Evolutionary conservation across 2,113 vertebrate genomes (phyloP).

Genomic region (Gallinago undulata): DNA sequence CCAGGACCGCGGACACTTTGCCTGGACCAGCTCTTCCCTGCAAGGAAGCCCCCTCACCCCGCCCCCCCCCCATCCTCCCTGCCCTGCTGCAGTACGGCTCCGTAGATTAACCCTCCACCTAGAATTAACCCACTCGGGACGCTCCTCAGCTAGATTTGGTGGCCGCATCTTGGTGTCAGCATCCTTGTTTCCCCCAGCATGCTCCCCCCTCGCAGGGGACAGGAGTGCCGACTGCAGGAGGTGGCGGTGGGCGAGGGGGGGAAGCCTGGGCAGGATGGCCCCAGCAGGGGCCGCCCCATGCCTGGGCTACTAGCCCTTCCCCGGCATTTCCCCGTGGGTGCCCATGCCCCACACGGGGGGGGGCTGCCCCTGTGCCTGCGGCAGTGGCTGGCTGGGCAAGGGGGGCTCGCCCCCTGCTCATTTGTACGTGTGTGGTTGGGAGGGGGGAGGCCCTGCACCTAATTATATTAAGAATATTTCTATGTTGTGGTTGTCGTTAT

Average conservation of each 20-base stretch:
- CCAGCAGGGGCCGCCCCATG: not conserved
- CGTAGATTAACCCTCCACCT: slow-evolving; percentile 64
- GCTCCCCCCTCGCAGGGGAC: slow-evolving; percentile 44
- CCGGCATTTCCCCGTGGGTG: not conserved
- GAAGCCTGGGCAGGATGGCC: not conserved
- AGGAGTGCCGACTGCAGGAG: slow-evolving; percentile 39
- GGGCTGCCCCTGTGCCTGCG: not conserved
- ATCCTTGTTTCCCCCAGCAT: slow-evolving; percentile 59
- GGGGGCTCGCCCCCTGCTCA: not conserved
- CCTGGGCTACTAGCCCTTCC: not conserved
- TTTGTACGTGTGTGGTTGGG: slow-evolving; percentile 53
- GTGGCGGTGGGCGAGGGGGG: rapidly evolving
- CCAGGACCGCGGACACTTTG: slow-evolving; percentile 8
- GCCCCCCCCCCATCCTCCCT: not conserved
- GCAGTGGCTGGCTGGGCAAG: not conserved
- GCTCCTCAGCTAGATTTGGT: slow-evolving; percentile 64
- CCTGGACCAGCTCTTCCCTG: slow-evolving; percentile 43
- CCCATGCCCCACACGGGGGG: rapidly evolving
- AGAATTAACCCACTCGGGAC: slow-evolving; percentile 54
- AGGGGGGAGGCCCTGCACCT: slow-evolving; percentile 65
- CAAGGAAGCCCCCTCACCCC: not conserved
- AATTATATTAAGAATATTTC: slow-evolving; percentile 74
- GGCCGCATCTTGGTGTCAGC: slow-evolving; percentile 55
- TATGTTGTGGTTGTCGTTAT: slow-evolving; percentile 30
- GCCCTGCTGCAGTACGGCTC: slow-evolving; percentile 58